Base-by-base conservation (phyloP, 2,797 vertebrate genomes). In the Pangasius djambal region DNA sequence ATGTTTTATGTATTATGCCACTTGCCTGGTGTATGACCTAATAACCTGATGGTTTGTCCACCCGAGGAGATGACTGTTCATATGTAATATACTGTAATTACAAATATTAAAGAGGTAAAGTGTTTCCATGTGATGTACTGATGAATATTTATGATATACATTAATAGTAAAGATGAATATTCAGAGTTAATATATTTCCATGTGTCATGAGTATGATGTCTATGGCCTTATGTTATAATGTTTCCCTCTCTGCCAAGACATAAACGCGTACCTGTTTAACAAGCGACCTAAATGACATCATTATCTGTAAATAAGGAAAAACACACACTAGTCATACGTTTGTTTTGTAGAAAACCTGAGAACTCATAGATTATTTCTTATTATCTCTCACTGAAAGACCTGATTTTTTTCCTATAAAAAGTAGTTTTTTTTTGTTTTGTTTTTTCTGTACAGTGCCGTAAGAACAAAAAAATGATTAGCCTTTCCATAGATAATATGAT, bases 271-370 rank as follows among this genome's bases (percentile, higher is more conserved):
- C 25, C 92, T 70, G 31, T 75, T 72, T 67, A 84, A 84, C 70
- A 74, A 31, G 34, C 25, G 57, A 83, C 40, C 81, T 55, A 83
- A 77, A 85, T 69, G 92, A 93, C 92, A 94, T 92, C 92, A 94
- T 94, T 94, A 92, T 83, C 94, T 95, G 83, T 94, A 90, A 95
- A 95, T 94, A 94, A 94, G 89, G 93, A 94, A 93, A 90, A 90
- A 93, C 92, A 72, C 85, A 87, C 57, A 92, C 84, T 83, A 93
- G 92, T 92, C 88, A 92, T 95, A 96, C 94, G 94, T 95, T 93
- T 95, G 94, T 95, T 94, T 95, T 93, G 94, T 96, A 96, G 95
- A 96, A 96, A 97, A 96, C 96, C 96, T 97, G 96, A 97, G 96
- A 97, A 97, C 95, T 96, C 93, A 96, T 87, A 96, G 94, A 95